These are phyloP conservation scores for Mantis religiosa DNA, from an alignment of 2,888 invertebrate genomes.

Conservation along the genomic window DNA sequence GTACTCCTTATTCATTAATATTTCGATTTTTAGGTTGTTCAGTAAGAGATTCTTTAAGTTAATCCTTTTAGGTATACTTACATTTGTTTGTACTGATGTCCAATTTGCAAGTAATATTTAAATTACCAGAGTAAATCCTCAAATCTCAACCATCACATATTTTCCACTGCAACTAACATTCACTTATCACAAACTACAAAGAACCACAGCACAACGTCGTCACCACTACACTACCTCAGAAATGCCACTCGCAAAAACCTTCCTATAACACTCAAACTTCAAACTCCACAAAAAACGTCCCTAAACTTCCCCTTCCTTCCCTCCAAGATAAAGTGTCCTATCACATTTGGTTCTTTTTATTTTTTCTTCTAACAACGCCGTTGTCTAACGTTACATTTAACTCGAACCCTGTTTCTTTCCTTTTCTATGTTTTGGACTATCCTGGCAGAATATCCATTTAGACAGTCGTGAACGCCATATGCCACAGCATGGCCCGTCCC, in stretches of 20 bases:
- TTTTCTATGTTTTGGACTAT: background rate
- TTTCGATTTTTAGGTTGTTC: too few relatives aligned
- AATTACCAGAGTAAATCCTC: too few relatives aligned
- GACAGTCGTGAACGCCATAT: background rate
- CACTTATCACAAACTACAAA: background rate
- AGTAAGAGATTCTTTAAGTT: too few relatives aligned
- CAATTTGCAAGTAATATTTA: too few relatives aligned
- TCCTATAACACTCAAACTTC: background rate
- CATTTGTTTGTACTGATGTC: too few relatives aligned
- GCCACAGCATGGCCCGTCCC: background rate
- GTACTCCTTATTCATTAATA: too few relatives aligned
- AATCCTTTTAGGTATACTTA: too few relatives aligned
- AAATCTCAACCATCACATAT: too few relatives aligned
- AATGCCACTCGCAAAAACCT: background rate
- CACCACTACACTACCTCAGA: background rate
- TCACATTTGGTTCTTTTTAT: background rate
- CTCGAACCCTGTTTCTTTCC: background rate
- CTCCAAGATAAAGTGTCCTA: background rate
- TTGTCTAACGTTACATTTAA: background rate
- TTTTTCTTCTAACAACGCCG: background rate
- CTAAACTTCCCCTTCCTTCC: background rate
- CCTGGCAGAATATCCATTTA: background rate
- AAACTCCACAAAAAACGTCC: background rate
- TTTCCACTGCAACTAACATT: background rate
- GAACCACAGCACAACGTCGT: background rate